phyloP scores from a whole-genome alignment of 2,888 invertebrate species.

The Isoperla grammatica region DNA sequence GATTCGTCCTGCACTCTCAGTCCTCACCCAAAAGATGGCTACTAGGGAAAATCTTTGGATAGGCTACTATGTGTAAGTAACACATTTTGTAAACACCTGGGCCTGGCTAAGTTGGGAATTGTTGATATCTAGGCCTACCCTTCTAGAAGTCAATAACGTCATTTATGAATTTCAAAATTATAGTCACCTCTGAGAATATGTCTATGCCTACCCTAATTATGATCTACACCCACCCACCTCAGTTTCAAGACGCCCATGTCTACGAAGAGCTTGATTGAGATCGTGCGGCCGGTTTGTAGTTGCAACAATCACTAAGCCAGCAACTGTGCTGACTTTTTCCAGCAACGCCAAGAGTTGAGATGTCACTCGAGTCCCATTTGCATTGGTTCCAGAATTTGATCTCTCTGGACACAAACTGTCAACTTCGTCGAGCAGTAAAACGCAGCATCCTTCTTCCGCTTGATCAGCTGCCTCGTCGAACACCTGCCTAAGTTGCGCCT shows the following conservation, averaged over 20 bases:
- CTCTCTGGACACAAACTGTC: conserved; percentile 44
- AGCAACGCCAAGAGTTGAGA: conserved; percentile 46
- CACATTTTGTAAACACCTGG: too few species aligned
- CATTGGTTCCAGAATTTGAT: conserved; percentile 35
- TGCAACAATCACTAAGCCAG: conserved; percentile 48
- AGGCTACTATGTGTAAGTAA: too few species aligned
- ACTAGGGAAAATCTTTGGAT: too few species aligned
- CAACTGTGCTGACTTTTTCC: conserved; percentile 43
- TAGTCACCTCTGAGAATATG: too few species aligned
- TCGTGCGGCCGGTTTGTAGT: conserved; percentile 49
- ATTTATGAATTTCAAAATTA: too few species aligned
- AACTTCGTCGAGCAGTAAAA: conserved; percentile 45
- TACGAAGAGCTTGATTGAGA: conserved; percentile 46
- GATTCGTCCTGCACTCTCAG: too few species aligned
- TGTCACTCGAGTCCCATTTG: conserved; percentile 43
- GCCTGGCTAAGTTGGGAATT: too few species aligned
- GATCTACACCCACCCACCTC: conserved; percentile 45
- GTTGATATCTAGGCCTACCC: too few species aligned
- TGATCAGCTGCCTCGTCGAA: conserved; percentile 45
- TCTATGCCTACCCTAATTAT: too few species aligned
- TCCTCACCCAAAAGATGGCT: too few species aligned
- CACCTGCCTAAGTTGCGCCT: conserved; percentile 43
- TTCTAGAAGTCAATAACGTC: too few species aligned
- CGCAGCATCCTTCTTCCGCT: conserved; percentile 41
- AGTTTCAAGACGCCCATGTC: conserved; percentile 51